Base-by-base conservation (phyloP, 1,140 invertebrate genomes). In the Drosophila littoralis region DNA sequence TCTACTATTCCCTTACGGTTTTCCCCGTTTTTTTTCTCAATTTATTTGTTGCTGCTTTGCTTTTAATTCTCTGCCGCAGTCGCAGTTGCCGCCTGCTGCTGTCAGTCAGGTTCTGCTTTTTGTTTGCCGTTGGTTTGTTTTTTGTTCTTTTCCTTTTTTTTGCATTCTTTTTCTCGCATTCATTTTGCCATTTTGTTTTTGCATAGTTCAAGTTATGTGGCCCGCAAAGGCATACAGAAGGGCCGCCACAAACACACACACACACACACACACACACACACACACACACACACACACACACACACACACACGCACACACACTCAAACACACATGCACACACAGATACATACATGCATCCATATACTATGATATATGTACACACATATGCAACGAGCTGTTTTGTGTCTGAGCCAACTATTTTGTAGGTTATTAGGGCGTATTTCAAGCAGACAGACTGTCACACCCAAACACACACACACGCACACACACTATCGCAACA, bases 371-470 rank as follows among this genome's bases (percentile, higher is more conserved):
- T 12, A 51, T 12, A 67, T 35, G 7, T 55, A 32, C 13, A 60
- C 66, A 60, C 55, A 68, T 17, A 52, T 12, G 35, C 7, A 54
- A 69, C 71, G 60, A 73, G 65, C 80, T 86, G 82, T 85, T 89
- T 84, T 76, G 74, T 72, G 61, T 76, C 68, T 66, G 61, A 46
- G 83, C 84, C 84, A 88, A 89, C 83, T 80, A 88, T 88, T 88
- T 88, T 89, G 80, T 88, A 88, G 84, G 84, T 88, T 88, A 88
- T 88, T 89, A 88, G 84, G 84, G 84, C 84, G 84, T 84, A 88
- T 88, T 73, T 67, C 73, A 59, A 76, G 57, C 75, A 70, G 43
- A 77, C 65, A 85, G 32, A 63, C 57, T 70, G 72, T 59, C 77
- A 77, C 40, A 50, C 51, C 43, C 46, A 72, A 51, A 79, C 60